Conservation (phyloP, 2,113 vertebrate species). For the Azemiops feae region DNA sequence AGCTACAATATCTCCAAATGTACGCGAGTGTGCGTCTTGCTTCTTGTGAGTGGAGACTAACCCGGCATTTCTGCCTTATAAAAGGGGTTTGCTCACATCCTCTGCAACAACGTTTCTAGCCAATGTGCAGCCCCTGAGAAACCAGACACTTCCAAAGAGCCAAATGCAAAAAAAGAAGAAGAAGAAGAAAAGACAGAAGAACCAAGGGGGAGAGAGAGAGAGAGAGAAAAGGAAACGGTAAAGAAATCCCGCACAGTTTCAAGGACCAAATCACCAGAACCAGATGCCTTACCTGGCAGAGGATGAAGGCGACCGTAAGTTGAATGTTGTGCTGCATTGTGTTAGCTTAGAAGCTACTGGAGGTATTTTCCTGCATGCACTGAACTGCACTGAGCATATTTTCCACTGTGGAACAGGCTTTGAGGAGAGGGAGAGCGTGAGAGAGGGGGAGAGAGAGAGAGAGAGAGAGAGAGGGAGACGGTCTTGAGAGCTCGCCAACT, state of each 20-base stretch:
- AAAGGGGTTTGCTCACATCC: slow-evolving; percentile 47
- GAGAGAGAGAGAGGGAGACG: slow-evolving; percentile 63
- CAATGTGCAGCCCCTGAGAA: slow-evolving; percentile 48
- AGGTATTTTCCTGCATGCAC: slow-evolving; percentile 86
- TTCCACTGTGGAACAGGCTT: slow-evolving; percentile 92
- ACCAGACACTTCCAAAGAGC: slow-evolving; percentile 60
- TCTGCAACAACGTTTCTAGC: slow-evolving; percentile 38
- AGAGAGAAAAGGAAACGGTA: neutral
- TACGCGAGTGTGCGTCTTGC: neutral
- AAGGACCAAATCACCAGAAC: neutral
- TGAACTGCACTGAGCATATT: slow-evolving; percentile 96
- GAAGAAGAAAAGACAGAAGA: neutral
- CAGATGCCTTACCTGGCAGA: slow-evolving; percentile 89
- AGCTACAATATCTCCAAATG: neutral
- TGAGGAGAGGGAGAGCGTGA: slow-evolving; percentile 64
- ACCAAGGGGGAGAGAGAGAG: neutral
- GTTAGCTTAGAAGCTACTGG: slow-evolving; percentile 82
- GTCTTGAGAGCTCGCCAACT: slow-evolving; percentile 90
- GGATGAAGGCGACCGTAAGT: slow-evolving; percentile 83
- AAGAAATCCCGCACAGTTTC: neutral
- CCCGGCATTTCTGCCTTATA: neutral
- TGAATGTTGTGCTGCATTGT: slow-evolving; percentile 88
- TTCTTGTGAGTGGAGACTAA: slow-evolving; percentile 53
- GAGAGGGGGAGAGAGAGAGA: neutral
- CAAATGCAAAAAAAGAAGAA: slow-evolving; percentile 38